Conservation (phyloP, 2,888 invertebrate genomes). For the Papilio elwesi region DNA sequence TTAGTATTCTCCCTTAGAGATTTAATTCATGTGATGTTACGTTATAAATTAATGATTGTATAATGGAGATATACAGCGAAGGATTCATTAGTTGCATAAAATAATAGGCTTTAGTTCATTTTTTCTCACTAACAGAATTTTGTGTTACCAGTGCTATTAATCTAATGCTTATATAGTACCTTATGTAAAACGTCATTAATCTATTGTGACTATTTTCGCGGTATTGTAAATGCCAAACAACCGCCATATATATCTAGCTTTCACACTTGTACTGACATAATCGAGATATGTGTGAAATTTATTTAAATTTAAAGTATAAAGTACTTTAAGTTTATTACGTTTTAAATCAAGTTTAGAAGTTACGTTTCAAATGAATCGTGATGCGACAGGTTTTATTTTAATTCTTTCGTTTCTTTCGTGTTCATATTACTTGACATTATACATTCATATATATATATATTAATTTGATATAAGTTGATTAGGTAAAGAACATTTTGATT, state of each 20-base stretch:
- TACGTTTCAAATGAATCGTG: neutral
- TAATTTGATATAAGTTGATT: no score
- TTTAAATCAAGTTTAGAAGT: neutral
- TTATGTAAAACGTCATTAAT: constrained; percentile 5
- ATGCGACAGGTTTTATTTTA: neutral
- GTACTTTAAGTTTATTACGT: constrained; percentile 3
- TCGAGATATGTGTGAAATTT: neutral
- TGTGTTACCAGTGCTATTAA: neutral
- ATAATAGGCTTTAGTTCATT: no score
- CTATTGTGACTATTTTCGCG: constrained; percentile 12
- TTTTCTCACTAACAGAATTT: no score
- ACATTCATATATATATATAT: neutral
- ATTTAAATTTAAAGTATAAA: constrained; percentile 10
- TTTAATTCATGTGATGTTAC: no score
- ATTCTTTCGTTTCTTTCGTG: neutral
- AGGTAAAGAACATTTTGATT: no score
- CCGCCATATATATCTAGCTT: constrained; percentile 10
- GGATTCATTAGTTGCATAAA: no score
- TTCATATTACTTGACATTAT: neutral
- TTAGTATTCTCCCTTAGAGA: no score
- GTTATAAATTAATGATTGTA: no score
- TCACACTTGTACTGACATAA: constrained; percentile 15
- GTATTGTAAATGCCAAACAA: constrained; percentile 19
- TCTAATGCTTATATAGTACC: neutral
- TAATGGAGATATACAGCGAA: no score